These are phyloP conservation scores for Ylistrum balloti DNA, from an alignment of 1,140 invertebrate species.

Conservation along the genomic window DNA sequence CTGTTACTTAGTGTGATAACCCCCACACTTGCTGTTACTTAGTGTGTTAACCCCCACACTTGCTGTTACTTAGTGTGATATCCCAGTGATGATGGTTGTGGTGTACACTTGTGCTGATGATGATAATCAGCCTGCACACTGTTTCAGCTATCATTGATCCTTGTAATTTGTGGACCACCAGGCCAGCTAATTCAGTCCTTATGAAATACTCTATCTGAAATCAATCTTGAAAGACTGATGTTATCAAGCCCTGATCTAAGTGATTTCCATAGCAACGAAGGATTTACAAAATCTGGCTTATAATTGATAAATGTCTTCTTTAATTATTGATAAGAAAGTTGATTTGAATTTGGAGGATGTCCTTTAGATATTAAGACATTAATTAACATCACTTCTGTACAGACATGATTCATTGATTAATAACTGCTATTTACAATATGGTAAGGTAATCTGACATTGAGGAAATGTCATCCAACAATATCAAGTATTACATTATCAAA, in stretches of 20 bases:
- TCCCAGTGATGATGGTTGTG: no score
- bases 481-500: no score
- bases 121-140: no score
- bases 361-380: background rate
- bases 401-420: no score
- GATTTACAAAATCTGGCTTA: slow-evolving; percentile 17
- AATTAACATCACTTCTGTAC: background rate
- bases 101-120: no score
- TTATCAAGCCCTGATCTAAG: background rate
- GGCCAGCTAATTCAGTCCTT: background rate
- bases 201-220: slow-evolving; percentile 28
- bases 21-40: no score
- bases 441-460: no score
- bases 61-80: no score
- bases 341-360: background rate
- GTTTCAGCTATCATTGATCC: background rate
- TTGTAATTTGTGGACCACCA: background rate
- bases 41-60: no score
- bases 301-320: slow-evolving; percentile 36
- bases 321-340: background rate
- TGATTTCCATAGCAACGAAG: background rate
- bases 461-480: no score
- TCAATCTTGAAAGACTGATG: slow-evolving; percentile 25
- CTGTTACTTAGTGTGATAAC: no score
- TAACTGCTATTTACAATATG: no score